Base-by-base conservation (phyloP, 1,140 invertebrate species). In the Cotesia chilonis region DNA sequence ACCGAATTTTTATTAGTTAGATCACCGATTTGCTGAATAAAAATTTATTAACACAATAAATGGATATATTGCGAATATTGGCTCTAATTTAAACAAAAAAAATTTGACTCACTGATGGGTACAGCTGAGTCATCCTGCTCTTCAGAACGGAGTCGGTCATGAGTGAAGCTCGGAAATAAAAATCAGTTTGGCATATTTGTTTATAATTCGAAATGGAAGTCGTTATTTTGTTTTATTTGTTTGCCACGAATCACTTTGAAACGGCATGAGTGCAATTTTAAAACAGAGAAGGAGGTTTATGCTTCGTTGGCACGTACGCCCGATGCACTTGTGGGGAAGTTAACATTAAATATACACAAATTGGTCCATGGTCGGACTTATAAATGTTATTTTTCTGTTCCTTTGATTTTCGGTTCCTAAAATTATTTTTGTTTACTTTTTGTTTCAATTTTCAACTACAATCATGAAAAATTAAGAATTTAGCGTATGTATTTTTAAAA, bases 211-310 rank as follows among this genome's bases (percentile, higher is more conserved):
- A 59, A 59, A 28, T 20, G 14, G 57, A 47, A 47, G 41, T 47
- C 41, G 41, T 47, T 47, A 47, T 47, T 47, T 47, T 47, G 10
- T 47, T 47, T 47, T 47, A 47, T 59, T 17, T 20, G 20, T 59
- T 28, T 59, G 57, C 57, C 57, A 59, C 57, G 57, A 59, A 59
- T 59, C 57, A 59, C 57, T 59, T 59, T 59, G 57, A 59, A 59
- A 28, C 10, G 4, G 57, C 20, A 20, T 20, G 57, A 59, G 20
- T 20, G 20, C 20, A 59, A 59, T 59, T 59, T 59, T 20, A 17
- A 59, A 59, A 28, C 57, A 59, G 17, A 47, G 41, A 47, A 47
- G 41, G 17, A 59, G 14, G 57, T 59, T 59, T 59, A 20, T 59
- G 57, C 57, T 59, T 10, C 57, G 28, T 9, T 28, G 57, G 57